Base-by-base conservation (phyloP, 2,888 invertebrate genomes). In the Lycaena phlaeas region DNA sequence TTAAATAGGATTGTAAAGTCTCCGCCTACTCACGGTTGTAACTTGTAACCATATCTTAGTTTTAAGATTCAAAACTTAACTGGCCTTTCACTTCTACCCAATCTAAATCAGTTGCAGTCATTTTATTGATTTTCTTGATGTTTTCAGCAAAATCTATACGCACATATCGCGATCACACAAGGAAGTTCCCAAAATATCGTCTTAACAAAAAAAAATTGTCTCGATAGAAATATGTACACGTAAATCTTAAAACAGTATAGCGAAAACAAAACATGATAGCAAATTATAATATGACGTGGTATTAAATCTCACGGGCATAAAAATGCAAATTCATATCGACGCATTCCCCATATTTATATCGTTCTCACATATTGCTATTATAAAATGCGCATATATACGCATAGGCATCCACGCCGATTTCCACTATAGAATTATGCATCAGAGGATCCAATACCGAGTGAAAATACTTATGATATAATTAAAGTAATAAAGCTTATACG, bases 381-480 rank as follows among this genome's bases (percentile, higher is more conserved):
- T 52, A 59, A 57, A 56, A 64, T 60, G 56, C 58, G 59, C 46
- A 56, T 42, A 40, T 43, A 44, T 59, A 59, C 59, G 62, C 64
- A 67, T 60, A 63, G 59, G 57, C 53, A 68, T 57, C 58, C 59
- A 56, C 63, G 59, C 64, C 61, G 62, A 73, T 73, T 75, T 77
- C 75, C 71, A 71, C 71, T 71, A 66, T 69, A 62, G 66, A 71
- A 76, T 75, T 73, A 76, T 72, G 67, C 64, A 68, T 71, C 68
- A 68, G 63, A 61, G 57, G 63, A 66, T 38, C 27, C 17, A 14
- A 38, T 66, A 68, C 64, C 6, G 39, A 70, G 71, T 71, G 73
- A 72, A 77, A 75, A 75, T 69, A 70, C 69, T 70, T 70, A 71
- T 69, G 73, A 71, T 74, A 76, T 74, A 76, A 81, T 76, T 79